Evolutionary conservation across 2,888 invertebrate species (phyloP).

Genomic region (Cheilosia variabilis): DNA sequence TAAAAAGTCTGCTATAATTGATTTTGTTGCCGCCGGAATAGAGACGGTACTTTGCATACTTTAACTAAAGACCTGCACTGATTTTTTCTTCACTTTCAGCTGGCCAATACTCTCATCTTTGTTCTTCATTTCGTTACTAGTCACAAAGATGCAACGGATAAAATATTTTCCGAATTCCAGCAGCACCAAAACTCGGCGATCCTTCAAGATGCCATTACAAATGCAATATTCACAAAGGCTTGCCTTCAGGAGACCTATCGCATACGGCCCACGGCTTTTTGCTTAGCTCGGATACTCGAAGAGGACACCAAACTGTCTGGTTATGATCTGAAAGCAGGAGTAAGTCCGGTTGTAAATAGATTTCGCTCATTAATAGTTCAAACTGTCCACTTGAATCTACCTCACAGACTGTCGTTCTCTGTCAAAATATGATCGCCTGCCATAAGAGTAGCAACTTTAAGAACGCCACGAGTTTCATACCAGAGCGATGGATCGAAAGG

Average conservation of each 20-base stretch:
- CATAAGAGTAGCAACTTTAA: conserved; percentile 90
- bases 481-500: conserved; percentile 90
- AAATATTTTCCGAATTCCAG: conserved; percentile 87
- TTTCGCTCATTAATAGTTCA: neutral
- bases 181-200: conserved; percentile 85
- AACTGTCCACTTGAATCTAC: neutral
- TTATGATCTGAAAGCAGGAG: conserved; percentile 89
- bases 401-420: conserved; percentile 89
- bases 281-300: conserved; percentile 90
- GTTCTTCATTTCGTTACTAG: conserved; percentile 90
- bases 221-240: conserved; percentile 90
- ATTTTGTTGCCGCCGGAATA: conserved; percentile 94
- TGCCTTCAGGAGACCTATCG: conserved; percentile 90
- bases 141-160: conserved; percentile 87
- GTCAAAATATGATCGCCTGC: conserved; percentile 93
- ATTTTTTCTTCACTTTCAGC: conserved; percentile 83
- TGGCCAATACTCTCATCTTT: conserved; percentile 92
- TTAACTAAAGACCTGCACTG: neutral
- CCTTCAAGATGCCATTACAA: conserved; percentile 86
- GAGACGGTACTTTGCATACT: conserved; percentile 87
- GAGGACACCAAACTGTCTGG: conserved; percentile 88
- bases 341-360: conserved; percentile 82
- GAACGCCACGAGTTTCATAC: conserved; percentile 88
- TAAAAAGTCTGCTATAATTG: conserved; percentile 93
- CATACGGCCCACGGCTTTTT: conserved; percentile 89